Evolutionary conservation across 2,113 vertebrate genomes (phyloP).

Genomic region (Stegostoma tigrinum): DNA sequence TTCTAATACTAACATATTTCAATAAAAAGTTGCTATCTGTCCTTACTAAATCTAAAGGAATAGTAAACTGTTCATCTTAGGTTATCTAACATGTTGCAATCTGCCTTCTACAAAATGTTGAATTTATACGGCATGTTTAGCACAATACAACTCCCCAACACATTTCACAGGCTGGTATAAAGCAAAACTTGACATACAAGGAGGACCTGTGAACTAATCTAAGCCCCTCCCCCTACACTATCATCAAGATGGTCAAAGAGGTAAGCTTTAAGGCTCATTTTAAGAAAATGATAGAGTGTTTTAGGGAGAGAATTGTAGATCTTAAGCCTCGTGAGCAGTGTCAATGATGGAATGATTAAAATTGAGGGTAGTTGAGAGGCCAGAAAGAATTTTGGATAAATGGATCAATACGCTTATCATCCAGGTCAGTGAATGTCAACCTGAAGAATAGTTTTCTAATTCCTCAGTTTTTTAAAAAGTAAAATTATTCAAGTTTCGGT

Average conservation of each 20-base stretch:
- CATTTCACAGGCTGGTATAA: background rate
- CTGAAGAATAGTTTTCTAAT: background rate
- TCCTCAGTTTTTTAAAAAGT: background rate
- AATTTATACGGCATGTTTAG: background rate
- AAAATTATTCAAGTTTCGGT: background rate
- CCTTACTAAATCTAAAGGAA: background rate
- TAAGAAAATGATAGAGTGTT: background rate
- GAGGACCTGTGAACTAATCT: too few relatives aligned
- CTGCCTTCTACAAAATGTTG: background rate
- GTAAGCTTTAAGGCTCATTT: background rate
- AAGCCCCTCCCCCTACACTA: too few relatives aligned
- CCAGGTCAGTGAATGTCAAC: too few relatives aligned
- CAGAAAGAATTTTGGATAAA: background rate
- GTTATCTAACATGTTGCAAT: background rate
- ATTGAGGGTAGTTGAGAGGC: background rate
- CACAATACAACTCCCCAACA: background rate
- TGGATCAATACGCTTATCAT: background rate
- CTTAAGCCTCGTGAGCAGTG: background rate
- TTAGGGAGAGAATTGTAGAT: background rate
- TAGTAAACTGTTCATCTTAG: background rate
- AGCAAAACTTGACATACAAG: background rate
- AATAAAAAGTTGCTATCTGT: background rate
- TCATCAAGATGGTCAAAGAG: too few relatives aligned
- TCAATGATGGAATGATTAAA: background rate
- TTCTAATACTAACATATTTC: constrained; percentile 28